Evolutionary conservation across 2,797 vertebrate species (phyloP), one percentile per base, ranked within the genome.

Genomic region (Halcyon smyrnensis): DNA sequence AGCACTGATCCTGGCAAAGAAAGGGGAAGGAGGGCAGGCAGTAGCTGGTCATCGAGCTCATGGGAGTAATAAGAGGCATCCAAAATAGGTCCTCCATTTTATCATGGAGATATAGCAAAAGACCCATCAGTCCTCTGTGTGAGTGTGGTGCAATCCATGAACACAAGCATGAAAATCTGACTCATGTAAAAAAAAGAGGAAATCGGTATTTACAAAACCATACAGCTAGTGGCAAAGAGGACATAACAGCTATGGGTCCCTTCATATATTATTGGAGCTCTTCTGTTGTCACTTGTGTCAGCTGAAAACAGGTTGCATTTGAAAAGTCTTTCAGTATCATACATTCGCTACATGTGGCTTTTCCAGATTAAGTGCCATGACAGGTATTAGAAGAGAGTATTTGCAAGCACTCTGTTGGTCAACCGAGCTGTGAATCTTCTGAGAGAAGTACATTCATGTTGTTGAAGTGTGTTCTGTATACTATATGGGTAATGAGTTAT

Each of bases 231-330:
- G 28, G 41, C 15, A 62, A 69, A 76, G 37, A 51, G 14, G 30
- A 30, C 9, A 34, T 8, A 74, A 32, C 9, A 63, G 15, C 7
- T 70, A 6, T 39, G 37, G 2, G 4, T 19, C 1, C 7, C 6
- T 23, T 1, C 1, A 27, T 8, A 16, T 1, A 0, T 36, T 69
- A 10, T 1, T 37, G 32, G 17, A 74, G 1, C 28, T 91, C 57
- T 53, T 11, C 11, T 75, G 37, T 19, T 37, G 43, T 57, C 27
- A 13, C 16, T 60, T 51, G 9, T n/a, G 21, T 56, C 14, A 39
- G 32, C 50, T 53, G 16, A 21, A 64, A 17, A 59, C 10, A 30
- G 14, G 7, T 54, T 43, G 20, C 36, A 19, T 46, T 27, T 75
- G 45, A 76, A 94, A 21, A 87, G 21, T n/a, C 62, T 68, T 82